Base-by-base conservation (phyloP, 2,797 vertebrate species). In the Carcharodon carcharias region DNA sequence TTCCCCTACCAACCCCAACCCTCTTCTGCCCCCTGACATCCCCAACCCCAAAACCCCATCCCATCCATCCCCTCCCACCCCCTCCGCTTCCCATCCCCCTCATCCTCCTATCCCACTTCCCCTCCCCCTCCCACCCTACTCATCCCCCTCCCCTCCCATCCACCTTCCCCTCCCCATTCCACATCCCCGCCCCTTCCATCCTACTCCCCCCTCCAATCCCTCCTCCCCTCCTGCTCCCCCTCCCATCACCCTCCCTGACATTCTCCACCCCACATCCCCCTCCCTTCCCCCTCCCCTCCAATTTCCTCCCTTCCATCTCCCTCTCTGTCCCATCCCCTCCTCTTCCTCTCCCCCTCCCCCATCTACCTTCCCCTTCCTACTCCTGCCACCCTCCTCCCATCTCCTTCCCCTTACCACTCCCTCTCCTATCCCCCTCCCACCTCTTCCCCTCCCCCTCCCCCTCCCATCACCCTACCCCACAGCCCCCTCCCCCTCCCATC, bases 11-110 rank as follows among this genome's bases (percentile, higher is more conserved):
- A 14, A 1, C 31, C 12, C 77, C 23, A 5, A 61, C 58, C 58
- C 58, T 11, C 9, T 14, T 14, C 14, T 1, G 0, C 11, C 65
- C 65, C 14, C 65, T 14, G 9, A 0, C 65, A 0, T 18, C 65
- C 9, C 65, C 65, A 2, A 0, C 8, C 9, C 14, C 2, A 14
- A 0, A 9, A 2, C 65, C 2, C 2, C 65, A 11, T 2, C 14
- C 16, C 65, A 11, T 21, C 16, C 65, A 11, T 1, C 11, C 16
- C 65, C 65, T 1, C 18, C 16, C 65, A 11, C 65, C 16, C 16
- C 65, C 16, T 1, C 2, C 16, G 16, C 65, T 0, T 3, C 14
- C 65, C 16, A 1, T 11, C 61, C 61, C 61, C 61, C 8, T 16
- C 61, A 1, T 0, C 8, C 77, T 12, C 28, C 26, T 77, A 1